These are phyloP conservation scores for Thereva nobilitata DNA, from an alignment of 2,888 invertebrate genomes.

Conservation along the genomic window DNA sequence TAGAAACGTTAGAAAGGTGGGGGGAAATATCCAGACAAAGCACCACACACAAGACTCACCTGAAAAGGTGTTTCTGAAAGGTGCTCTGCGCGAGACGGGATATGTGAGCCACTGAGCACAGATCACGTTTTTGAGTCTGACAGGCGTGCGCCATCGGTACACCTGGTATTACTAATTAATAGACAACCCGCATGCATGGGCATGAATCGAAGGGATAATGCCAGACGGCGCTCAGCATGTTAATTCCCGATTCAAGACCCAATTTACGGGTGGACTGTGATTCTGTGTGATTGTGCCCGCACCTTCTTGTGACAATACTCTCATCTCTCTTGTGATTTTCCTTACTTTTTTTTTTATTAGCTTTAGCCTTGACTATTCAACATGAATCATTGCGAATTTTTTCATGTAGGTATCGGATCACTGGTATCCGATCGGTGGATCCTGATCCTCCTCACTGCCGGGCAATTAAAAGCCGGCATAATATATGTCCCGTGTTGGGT, in stretches of 20 bases:
- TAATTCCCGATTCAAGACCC: constrained; percentile 25
- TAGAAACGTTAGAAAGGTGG: constrained; percentile 6
- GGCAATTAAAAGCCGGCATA: constrained; percentile 23
- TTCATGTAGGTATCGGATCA: constrained; percentile 1
- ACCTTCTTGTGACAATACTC: constrained; percentile 26
- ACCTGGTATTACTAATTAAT: constrained; percentile 43
- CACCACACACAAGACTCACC: constrained; percentile 6
- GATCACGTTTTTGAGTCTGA: constrained; percentile 25
- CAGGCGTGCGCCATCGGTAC: constrained; percentile 40
- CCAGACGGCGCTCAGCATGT: constrained; percentile 31
- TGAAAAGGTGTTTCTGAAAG: constrained; percentile 14
- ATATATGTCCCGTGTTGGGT: constrained; percentile 15
- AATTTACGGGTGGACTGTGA: constrained; percentile 11
- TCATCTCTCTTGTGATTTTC: constrained; percentile 6
- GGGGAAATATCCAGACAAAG: constrained; percentile 17
- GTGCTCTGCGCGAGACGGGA: constrained; percentile 23
- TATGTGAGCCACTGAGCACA: constrained; percentile 15
- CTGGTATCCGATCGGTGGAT: not conserved
- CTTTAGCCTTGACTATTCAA: constrained; percentile 15
- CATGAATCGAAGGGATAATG: constrained; percentile 35
- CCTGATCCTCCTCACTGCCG: not conserved
- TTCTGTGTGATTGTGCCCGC: constrained; percentile 21
- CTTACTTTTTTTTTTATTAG: no score
- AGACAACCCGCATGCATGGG: constrained; percentile 41
- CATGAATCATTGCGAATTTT: constrained; percentile 27